Evolutionary conservation across 2,888 invertebrate genomes (phyloP), one percentile per base, ranked within the genome.

Genomic region (Acronicta alni): DNA sequence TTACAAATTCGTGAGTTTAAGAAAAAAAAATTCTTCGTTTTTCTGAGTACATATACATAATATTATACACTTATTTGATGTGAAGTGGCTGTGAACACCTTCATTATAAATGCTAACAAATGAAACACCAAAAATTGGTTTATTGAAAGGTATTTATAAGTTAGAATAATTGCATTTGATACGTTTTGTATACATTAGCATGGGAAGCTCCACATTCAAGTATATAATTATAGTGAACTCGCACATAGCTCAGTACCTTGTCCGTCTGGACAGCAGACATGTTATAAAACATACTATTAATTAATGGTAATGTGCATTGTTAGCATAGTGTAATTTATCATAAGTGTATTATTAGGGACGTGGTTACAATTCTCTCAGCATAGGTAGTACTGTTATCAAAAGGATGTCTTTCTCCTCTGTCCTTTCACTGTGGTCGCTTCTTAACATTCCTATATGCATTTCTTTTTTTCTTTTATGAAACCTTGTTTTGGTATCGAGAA

Each of bases 51-150:
- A 77, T 83, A 79, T 80, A 78, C 75, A 72, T 78, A 77, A 69
- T 75, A 78, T 78, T 83, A 78, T 82, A 83, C 75, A 72, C 72
- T 80, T 82, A 77, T 82, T 84, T 83, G 80, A 83, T 75, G 84
- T 89, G 87, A 87, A 88, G 91, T 85, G 93, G 92, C 93, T 92
- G 93, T 93, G 93, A 92, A 89, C 84, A 90, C 84, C 88, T 86
- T 87, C 88, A 86, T 88, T 77, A 72, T 70, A 48, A 85, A 84
- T 82, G 79, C 81, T 82, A 82, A 86, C 81, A 62, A 75, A 79
- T 81, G 75, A 82, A 81, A 87, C 87, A 87, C 90, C 89, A 89
- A 89, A 89, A 87, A 89, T 84, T 87, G 89, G 86, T 88, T 88
- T 85, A 85, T 79, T 84, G 81, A 85, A 82, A 76, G 80, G 82